phyloP scores from a whole-genome alignment of 2,888 invertebrate genomes.

The Polydrusus cervinus region DNA sequence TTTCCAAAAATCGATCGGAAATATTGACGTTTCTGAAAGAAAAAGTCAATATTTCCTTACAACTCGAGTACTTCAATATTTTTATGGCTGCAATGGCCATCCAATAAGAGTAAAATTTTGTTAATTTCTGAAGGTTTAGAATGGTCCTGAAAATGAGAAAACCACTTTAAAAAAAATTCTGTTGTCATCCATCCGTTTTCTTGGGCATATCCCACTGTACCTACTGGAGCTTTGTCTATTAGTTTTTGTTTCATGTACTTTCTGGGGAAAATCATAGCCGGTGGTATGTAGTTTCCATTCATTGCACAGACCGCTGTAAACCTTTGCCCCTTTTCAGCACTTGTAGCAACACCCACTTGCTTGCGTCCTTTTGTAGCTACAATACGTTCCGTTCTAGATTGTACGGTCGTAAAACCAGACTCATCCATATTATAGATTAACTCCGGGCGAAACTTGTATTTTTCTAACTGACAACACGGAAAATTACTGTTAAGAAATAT shows the following conservation, averaged over 20 bases:
- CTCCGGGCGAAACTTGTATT: conserved; percentile 7
- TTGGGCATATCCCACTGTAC: conserved; percentile 58
- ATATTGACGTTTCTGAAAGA: too few species aligned
- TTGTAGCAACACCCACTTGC: not conserved
- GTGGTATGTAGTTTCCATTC: conserved; percentile 6
- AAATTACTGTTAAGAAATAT: too few species aligned
- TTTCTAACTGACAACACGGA: not conserved
- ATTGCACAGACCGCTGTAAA: conserved; percentile 3
- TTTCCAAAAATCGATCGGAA: too few species aligned
- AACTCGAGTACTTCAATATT: conserved; percentile 9
- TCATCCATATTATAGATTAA: conserved; percentile 7
- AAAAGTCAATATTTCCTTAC: too few species aligned
- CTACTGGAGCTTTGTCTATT: conserved; percentile 49
- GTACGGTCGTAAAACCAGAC: conserved; percentile 4
- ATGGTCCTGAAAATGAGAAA: conserved; percentile 64
- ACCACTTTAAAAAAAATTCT: conserved; percentile 64
- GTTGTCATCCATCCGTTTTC: conserved; percentile 21
- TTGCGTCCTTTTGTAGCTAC: conserved; percentile 6
- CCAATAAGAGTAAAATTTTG: conserved; percentile 48
- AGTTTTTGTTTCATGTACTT: conserved; percentile 20
- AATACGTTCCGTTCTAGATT: conserved; percentile 7
- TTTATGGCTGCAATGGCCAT: conserved; percentile 17
- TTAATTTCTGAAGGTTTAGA: conserved; percentile 56
- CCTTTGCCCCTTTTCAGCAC: not conserved
- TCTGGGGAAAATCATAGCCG: conserved; percentile 14